Conservation (phyloP, 2,113 vertebrate species). For the Meles meles region DNA sequence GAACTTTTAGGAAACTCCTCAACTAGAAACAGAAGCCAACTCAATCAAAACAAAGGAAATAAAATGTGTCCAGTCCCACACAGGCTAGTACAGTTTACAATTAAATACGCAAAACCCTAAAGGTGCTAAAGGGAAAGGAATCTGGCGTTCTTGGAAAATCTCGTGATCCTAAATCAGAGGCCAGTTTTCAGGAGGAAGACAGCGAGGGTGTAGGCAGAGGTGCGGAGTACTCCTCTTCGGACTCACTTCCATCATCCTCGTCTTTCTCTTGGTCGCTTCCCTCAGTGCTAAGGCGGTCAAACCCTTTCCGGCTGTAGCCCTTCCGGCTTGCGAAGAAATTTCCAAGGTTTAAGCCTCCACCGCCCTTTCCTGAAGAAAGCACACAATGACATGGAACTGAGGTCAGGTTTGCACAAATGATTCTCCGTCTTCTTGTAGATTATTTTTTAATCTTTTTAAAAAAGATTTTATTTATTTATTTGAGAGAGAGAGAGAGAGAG, state of each 20-base stretch:
- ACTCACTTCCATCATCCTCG: conserved; percentile 92
- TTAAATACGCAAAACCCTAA: conserved; percentile 88
- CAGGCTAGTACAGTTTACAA: conserved; percentile 88
- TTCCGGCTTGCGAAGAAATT: conserved; percentile 95
- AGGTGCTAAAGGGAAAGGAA: conserved; percentile 81
- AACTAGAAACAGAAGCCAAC: conserved; percentile 75
- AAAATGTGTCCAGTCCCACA: conserved; percentile 86
- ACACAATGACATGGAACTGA: background rate
- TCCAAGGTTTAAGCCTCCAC: conserved; percentile 92
- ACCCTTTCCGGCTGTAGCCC: conserved; percentile 95
- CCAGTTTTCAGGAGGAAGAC: conserved; percentile 80
- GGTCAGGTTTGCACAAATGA: background rate
- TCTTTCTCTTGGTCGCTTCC: conserved; percentile 97
- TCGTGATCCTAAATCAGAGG: conserved; percentile 20
- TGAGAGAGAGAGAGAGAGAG: too few species aligned
- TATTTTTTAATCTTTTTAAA: too few species aligned
- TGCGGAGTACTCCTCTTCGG: conserved; percentile 93
- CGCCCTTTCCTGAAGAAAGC: conserved; percentile 86
- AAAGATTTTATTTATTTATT: too few species aligned
- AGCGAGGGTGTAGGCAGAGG: conserved; percentile 77
- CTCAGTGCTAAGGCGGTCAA: conserved; percentile 96
- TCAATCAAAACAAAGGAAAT: conserved; percentile 76
- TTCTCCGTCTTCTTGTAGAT: background rate
- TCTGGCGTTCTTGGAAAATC: conserved; percentile 69
- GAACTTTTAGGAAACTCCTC: conserved; percentile 74